Evolutionary conservation across 2,797 vertebrate species (phyloP).

Genomic region (Pygocentrus nattereri): DNA sequence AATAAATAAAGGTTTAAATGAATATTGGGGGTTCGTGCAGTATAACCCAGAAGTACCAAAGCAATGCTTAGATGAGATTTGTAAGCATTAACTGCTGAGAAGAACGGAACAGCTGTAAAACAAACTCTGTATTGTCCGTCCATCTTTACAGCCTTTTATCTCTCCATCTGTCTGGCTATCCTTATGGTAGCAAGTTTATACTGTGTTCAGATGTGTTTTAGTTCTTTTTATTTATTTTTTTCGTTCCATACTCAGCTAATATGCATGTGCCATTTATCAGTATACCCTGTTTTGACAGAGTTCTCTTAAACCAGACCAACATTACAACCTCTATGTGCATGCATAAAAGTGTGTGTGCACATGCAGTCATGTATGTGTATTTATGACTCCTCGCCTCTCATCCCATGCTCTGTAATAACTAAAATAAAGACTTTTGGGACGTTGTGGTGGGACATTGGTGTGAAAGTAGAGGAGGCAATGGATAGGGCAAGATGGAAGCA

Average conservation of each 20-base stretch:
- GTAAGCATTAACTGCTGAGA: background rate
- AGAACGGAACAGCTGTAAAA: background rate
- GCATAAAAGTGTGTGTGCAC: too few relatives aligned
- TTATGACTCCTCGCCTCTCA: background rate
- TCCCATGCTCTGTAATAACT: constrained; percentile 7
- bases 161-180: background rate
- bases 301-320: too few relatives aligned
- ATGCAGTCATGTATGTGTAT: too few relatives aligned
- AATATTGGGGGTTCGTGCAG: background rate
- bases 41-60: background rate
- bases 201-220: background rate
- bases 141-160: background rate
- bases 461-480: too few relatives aligned
- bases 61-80: background rate
- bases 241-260: background rate
- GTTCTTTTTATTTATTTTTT: background rate
- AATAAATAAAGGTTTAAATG: constrained; percentile 1
- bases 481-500: too few relatives aligned
- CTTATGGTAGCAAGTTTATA: background rate
- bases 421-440: background rate
- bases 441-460: too few relatives aligned
- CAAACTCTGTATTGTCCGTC: background rate
- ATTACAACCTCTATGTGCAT: too few relatives aligned
- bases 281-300: too few relatives aligned
- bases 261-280: background rate